phyloP scores from a whole-genome alignment of 2,113 vertebrate species.

The Merops nubicus region DNA sequence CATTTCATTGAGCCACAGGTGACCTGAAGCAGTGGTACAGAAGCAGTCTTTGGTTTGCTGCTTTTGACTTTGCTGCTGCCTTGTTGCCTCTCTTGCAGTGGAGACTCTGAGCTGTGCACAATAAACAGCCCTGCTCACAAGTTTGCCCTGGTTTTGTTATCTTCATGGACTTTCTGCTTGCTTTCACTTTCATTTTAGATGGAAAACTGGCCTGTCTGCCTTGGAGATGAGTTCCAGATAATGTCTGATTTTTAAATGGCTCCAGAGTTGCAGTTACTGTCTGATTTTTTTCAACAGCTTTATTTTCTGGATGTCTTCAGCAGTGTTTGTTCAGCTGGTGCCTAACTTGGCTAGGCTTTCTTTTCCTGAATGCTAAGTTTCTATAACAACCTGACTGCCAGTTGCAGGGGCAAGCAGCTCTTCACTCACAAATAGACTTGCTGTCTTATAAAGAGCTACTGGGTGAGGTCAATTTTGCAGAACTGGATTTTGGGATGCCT shows the following conservation, averaged over 20 bases:
- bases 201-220: background rate
- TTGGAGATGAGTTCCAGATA: background rate
- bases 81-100: background rate
- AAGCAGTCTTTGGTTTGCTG: background rate
- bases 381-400: fast-evolving
- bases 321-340: background rate
- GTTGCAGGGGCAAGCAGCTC: background rate
- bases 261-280: too few relatives aligned
- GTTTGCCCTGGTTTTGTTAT: background rate
- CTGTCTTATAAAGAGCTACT: background rate
- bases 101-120: background rate
- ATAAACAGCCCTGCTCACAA: background rate
- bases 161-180: background rate
- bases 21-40: background rate
- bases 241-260: background rate
- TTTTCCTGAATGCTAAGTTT: background rate
- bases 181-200: background rate
- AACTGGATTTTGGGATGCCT: background rate
- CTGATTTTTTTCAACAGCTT: background rate
- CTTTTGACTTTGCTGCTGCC: background rate
- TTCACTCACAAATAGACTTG: background rate
- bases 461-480: background rate
- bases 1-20: fast-evolving
- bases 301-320: background rate
- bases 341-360: background rate